A percentile compares a stretch with the other conserved stretches of the same genome.
These are phyloP conservation scores for Zaprionus camerounensis DNA, from an alignment of 1,140 invertebrate species.

Conservation along the genomic window DNA sequence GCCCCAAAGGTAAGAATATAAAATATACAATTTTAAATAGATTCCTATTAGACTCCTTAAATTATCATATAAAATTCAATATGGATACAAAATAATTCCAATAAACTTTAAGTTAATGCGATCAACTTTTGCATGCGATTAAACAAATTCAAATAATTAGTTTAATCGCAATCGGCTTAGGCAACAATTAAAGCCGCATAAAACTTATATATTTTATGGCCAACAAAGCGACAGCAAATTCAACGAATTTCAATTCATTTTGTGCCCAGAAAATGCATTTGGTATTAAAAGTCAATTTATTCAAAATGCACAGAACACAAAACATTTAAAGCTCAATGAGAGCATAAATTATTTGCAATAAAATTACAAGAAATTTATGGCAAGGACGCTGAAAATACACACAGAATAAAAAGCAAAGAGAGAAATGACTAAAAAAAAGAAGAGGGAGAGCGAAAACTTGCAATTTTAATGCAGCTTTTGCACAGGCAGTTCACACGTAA, in stretches of 20 bases:
- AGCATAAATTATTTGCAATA: slow-evolving; percentile 39
- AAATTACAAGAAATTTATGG: slow-evolving; percentile 39
- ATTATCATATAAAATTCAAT: background rate
- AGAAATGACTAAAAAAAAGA: background rate
- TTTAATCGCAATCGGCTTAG: slow-evolving; percentile 9
- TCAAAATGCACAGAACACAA: slow-evolving; percentile 6
- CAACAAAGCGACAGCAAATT: slow-evolving; percentile 11
- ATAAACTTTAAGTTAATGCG: background rate
- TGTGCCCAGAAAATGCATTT: slow-evolving; percentile 15
- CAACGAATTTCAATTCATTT: slow-evolving; percentile 39
- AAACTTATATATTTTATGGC: slow-evolving; percentile 5
- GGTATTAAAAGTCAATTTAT: slow-evolving; percentile 43
- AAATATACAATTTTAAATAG: no score
- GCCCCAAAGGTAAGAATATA: background rate
- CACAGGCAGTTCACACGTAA: slow-evolving; percentile 44
- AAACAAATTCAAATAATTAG: background rate
- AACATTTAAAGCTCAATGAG: slow-evolving; percentile 34
- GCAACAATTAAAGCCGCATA: slow-evolving; percentile 5
- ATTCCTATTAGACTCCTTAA: no score
- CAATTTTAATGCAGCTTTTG: slow-evolving; percentile 36
- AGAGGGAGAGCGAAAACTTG: slow-evolving; percentile 18
- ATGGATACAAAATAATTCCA: background rate
- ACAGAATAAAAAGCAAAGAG: background rate
- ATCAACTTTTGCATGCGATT: background rate
- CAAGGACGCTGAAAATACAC: slow-evolving; percentile 31